Base-by-base conservation (phyloP, 2,797 vertebrate species). In the Euthynnus affinis region DNA sequence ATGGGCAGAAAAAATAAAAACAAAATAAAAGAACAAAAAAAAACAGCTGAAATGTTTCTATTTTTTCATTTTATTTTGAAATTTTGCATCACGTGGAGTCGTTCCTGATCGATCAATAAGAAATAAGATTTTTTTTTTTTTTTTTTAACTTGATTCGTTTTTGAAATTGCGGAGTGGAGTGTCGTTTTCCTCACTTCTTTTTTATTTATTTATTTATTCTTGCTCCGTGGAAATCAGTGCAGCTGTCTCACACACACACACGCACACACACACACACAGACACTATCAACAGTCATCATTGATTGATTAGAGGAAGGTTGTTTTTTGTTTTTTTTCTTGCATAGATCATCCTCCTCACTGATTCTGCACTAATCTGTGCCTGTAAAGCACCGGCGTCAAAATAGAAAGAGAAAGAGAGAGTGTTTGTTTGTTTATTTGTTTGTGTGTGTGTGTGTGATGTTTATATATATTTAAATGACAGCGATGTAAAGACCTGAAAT, bases 311-410 rank as follows among this genome's bases (percentile, higher is more conserved):
- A 86, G 81, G 79, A 80, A 68, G 62, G 76, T 87, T 95, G n/a
- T n/a, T n/a, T n/a, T n/a, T n/a, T n/a, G n/a, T n/a, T n/a, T n/a
- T n/a, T n/a, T n/a, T n/a, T n/a, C n/a, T 94, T 29, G 94, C 93
- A 95, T 95, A 95, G 93, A 93, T 74, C 48, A 56, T 75, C 78
- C 59, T 75, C 78, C 59, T 82, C 79, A 48, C 70, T 51, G 69
- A 86, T 77, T 55, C 71, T 62, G 78, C 53, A 51, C 65, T 53
- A 81, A 67, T 81, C 64, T 61, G 86, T 71, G 81, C 53, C 76
- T 76, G 25, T 10, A 51, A 65, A 29, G 65, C 66, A 37, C 73
- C 2, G 61, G 63, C 17, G 6, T 74, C 55, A 1, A 75, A 67
- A 66, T 8, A 40, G 48, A 81, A n/a, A n/a, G n/a, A 13, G 40